Evolutionary conservation across 2,888 invertebrate genomes (phyloP).

Genomic region (Pyralis farinalis): DNA sequence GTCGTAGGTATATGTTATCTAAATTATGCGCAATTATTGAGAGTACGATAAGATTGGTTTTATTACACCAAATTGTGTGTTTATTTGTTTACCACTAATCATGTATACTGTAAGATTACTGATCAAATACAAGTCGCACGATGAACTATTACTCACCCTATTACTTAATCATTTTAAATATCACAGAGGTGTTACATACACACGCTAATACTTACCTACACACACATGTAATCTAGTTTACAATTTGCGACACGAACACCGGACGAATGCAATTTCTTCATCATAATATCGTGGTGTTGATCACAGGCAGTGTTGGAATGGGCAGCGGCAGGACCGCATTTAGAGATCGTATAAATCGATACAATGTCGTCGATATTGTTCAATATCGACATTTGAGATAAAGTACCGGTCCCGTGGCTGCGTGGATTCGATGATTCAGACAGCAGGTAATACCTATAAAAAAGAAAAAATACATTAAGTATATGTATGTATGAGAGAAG

Average conservation of each 20-base stretch:
- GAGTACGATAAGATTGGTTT: too few relatives aligned
- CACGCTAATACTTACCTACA: constrained; percentile 23
- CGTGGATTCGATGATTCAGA: constrained; percentile 47
- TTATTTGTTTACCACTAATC: constrained; percentile 4
- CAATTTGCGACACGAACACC: constrained; percentile 60
- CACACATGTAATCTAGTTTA: constrained; percentile 27
- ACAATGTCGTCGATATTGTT: constrained; percentile 9
- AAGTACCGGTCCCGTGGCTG: constrained; percentile 12
- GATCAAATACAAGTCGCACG: constrained; percentile 42
- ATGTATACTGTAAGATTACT: constrained; percentile 34
- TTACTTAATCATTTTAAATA: constrained; percentile 65
- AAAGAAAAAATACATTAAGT: constrained; percentile 39
- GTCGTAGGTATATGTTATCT: not conserved
- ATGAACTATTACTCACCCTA: constrained; percentile 51
- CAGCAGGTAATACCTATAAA: constrained; percentile 57
- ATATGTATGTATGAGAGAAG: constrained; percentile 38
- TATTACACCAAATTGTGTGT: not conserved
- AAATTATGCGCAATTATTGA: constrained; percentile 5
- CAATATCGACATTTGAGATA: constrained; percentile 5
- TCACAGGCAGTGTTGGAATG: constrained; percentile 73
- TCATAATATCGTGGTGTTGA: constrained; percentile 47
- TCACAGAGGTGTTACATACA: constrained; percentile 64
- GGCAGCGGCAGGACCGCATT: constrained; percentile 37
- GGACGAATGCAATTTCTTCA: constrained; percentile 70
- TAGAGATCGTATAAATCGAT: constrained; percentile 14